phyloP scores from a whole-genome alignment of 2,888 invertebrate genomes.

The Polydesmus complanatus region DNA sequence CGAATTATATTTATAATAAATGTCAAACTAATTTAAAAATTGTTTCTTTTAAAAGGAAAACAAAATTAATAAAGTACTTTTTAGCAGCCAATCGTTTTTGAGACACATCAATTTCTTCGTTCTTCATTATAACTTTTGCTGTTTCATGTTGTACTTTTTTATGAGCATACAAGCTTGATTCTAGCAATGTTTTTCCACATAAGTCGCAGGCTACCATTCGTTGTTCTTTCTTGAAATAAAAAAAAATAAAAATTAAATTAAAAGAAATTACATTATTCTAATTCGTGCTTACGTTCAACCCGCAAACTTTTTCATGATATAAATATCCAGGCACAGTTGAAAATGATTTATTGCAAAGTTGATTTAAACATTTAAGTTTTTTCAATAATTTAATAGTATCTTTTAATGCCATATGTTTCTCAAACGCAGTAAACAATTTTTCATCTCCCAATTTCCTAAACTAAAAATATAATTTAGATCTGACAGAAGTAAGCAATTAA shows the following conservation, averaged over 20 bases:
- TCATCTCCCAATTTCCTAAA: background rate
- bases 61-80: conserved; percentile 1
- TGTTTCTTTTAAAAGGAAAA: background rate
- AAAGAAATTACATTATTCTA: background rate
- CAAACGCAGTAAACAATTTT: background rate
- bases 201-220: conserved; percentile 7
- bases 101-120: background rate
- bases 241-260: background rate
- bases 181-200: conserved; percentile 14
- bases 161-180: conserved; percentile 12
- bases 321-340: conserved; percentile 4
- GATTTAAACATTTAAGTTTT: background rate
- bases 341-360: conserved; percentile 5
- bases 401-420: background rate
- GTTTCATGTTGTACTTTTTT: background rate
- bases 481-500: too few relatives aligned
- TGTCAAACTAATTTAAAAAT: background rate
- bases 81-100: conserved; percentile 1
- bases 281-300: conserved; percentile 2
- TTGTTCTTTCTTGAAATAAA: background rate
- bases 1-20: background rate
- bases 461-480: background rate
- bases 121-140: background rate
- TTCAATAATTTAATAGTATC: background rate
- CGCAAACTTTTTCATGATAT: conserved; percentile 6